Evolutionary conservation across 2,888 invertebrate genomes (phyloP), one percentile per base, ranked within the genome.

Genomic region (Sthenelais limicola): DNA sequence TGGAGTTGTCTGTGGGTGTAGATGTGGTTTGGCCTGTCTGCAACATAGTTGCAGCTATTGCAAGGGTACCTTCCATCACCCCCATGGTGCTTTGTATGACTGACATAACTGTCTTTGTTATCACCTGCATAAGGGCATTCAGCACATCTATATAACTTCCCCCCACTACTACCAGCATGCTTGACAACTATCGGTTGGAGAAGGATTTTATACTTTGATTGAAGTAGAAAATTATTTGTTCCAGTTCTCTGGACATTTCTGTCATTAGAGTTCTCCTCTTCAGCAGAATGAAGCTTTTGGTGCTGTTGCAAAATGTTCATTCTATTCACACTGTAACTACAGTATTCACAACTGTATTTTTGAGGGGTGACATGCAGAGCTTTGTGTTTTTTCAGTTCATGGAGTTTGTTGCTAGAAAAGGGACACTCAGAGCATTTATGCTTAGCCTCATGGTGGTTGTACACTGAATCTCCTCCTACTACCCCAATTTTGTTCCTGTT

Each of bases 311-410:
- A 15, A 2, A 28, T 35, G 32, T 43, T 72, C 21, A 48, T 7
- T n/a, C 51, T 33, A 9, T 24, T 15, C n/a, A 33, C 24, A 52
- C 66, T 72, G 52, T 51, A 66, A 38, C 3, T 38, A 43, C 82
- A 83, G 54, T 79, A 76, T 62, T 82, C 80, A 68, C 82, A 82
- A 30, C 77, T 79, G 69, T 79, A 80, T 30, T 77, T 77, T 54
- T 75, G 71, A 18, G 43, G 52, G 2, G 72, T 49, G 28, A 77
- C 78, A 73, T 82, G 82, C n/a, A 79, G 76, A 24, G 77, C 73
- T 26, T 73, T 56, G 76, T 84, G 83, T 68, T 80, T 82, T 52
- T 77, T 73, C 68, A 77, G 81, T 54, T 83, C 84, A 48, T 74
- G 73, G 35, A 69, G 72, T 33, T 81, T 79, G 71, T 79, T 79